Evolutionary conservation across 2,113 vertebrate genomes (phyloP).

Genomic region (Serinus canaria): DNA sequence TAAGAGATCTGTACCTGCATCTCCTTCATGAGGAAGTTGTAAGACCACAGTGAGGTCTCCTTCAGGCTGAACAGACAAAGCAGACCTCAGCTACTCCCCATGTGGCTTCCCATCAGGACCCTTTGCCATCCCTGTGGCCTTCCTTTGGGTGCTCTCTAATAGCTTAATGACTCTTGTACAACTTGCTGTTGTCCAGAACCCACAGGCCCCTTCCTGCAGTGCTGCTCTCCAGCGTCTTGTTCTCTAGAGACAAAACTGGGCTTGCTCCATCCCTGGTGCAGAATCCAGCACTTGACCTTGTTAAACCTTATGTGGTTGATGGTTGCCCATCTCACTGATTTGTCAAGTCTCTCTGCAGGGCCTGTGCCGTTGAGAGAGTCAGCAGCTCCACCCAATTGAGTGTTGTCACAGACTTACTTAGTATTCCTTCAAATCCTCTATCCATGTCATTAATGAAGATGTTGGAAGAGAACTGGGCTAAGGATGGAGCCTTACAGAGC

Average conservation of each 20-base stretch:
- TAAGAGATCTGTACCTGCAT: background rate
- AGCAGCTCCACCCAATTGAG: background rate
- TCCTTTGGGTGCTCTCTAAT: background rate
- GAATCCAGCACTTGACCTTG: background rate
- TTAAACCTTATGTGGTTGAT: background rate
- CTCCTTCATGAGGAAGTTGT: background rate
- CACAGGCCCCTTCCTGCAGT: background rate
- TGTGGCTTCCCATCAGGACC: background rate
- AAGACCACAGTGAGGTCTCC: accelerated
- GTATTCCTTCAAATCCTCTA: background rate
- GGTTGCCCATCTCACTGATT: background rate
- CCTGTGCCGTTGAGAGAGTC: background rate
- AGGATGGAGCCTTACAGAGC: accelerated
- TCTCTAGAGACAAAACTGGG: background rate
- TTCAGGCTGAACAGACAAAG: background rate
- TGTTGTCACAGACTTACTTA: background rate
- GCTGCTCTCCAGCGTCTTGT: background rate
- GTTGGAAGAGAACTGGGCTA: background rate
- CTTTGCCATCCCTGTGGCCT: background rate
- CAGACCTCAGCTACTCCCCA: background rate
- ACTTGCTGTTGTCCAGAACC: background rate
- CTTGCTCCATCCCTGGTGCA: background rate
- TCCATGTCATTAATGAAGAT: accelerated
- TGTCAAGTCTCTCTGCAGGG: background rate
- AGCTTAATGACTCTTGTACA: background rate